Evolutionary conservation across 2,113 vertebrate species (phyloP).

Genomic region (Ammodytes dubius): DNA sequence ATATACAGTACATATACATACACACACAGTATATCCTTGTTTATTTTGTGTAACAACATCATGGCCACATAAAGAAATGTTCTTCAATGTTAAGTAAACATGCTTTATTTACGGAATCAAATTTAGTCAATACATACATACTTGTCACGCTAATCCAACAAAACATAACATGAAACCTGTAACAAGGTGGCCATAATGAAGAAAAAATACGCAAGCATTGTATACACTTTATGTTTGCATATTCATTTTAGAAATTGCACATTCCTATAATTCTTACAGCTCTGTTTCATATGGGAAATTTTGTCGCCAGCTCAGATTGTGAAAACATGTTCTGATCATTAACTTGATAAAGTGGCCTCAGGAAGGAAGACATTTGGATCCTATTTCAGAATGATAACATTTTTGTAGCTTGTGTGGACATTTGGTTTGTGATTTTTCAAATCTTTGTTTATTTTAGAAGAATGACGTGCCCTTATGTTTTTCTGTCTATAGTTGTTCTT

Average conservation of each 20-base stretch:
- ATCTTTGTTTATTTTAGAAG: background rate
- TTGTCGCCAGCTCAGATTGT: background rate
- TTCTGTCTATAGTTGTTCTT: background rate
- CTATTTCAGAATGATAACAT: background rate
- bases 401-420: slow-evolving; percentile 11
- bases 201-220: slow-evolving; percentile 16
- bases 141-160: background rate
- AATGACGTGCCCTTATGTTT: background rate
- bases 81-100: background rate
- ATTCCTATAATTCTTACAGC: background rate
- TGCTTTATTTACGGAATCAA: background rate
- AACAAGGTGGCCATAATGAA: slow-evolving; percentile 5
- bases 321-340: background rate
- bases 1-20: no score
- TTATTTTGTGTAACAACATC: slow-evolving; percentile 28
- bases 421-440: background rate
- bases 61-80: slow-evolving; percentile 15
- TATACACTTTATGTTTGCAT: background rate
- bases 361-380: background rate
- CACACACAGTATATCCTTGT: background rate
- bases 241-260: background rate
- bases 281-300: slow-evolving; percentile 8
- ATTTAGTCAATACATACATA: background rate
- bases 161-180: slow-evolving; percentile 12
- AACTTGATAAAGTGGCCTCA: background rate